Evolutionary conservation across 2,888 invertebrate species (phyloP), one percentile per base, ranked within the genome.

Genomic region (Hydropsyche betteni): DNA sequence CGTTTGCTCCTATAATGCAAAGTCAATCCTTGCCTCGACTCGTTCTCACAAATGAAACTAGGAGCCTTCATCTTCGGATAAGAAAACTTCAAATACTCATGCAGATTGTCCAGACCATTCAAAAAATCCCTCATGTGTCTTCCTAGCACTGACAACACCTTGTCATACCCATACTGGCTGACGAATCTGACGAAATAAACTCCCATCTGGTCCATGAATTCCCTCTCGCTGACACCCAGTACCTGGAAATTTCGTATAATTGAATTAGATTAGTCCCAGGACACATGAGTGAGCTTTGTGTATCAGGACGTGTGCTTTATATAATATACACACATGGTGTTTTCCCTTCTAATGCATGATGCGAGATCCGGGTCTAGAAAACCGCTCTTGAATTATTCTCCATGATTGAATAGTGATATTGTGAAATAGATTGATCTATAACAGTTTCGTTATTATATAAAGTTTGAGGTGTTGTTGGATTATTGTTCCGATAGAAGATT

Each of bases 41-140:
- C 98, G 83, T 97, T 96, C 84, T 98, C 98, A 82, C 97, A 97
- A 81, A 97, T 98, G 84, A 99, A 99, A 74, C 97, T 97, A 0
- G 99, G 99, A 0, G 98, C 98, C 80, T 93, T 86, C 92, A 92
- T 92, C 80, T 94, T 90, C 0, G 97, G 97, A 83, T 98, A 98
- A 74, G 96, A 97, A 86, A 97, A 97, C 84, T 98, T 95, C 68
- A 99, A 88, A 84, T 99, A 99, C 84, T 98, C 98, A 84, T 99
- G 99, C 34, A 99, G 88, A 86, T 98, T 98, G 86, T 99, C 98
- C 80, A 99, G 87, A 0, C 96, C 97, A 83, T 98, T 98, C 2
- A 98, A 90, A 83, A 98, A 98, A 85, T 98, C 98, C 74, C 98
- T 88, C 92, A 98, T 94, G 83, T 98, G 96, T 5, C 98, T 89